phyloP scores from a whole-genome alignment of 2,113 vertebrate genomes.

The Peromyscus maniculatus region DNA sequence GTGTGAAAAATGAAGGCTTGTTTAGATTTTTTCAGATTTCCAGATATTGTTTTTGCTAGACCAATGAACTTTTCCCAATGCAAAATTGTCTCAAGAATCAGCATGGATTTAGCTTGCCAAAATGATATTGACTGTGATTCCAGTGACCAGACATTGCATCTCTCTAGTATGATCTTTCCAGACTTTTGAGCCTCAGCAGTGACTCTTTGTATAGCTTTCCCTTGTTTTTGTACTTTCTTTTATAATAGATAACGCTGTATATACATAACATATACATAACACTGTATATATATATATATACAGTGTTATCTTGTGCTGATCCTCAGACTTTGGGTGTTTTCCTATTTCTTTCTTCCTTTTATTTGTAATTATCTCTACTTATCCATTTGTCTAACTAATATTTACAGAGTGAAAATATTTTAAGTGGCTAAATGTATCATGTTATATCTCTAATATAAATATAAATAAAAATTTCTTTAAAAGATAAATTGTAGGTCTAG shows the following conservation, averaged over 20 bases:
- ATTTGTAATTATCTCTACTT: neutral
- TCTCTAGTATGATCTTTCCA: neutral
- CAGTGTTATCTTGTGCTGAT: neutral
- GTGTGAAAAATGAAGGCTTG: neutral
- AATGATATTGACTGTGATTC: neutral
- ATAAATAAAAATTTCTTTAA: constrained; percentile 15
- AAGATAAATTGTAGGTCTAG: neutral
- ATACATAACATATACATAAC: too few species aligned
- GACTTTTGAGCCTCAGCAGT: neutral
- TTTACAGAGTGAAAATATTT: neutral
- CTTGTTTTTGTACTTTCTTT: neutral
- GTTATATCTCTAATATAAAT: neutral
- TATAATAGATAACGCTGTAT: too few species aligned
- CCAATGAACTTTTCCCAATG: neutral
- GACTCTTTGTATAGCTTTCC: neutral
- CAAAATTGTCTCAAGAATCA: neutral
- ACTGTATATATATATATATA: neutral
- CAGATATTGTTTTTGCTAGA: neutral
- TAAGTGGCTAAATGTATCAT: neutral
- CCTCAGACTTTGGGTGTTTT: neutral
- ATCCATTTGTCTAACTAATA: neutral
- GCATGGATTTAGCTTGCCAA: neutral
- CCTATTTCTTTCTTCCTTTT: neutral
- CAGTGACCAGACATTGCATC: accelerated
- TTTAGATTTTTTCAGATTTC: neutral